Conservation (phyloP, 2,888 invertebrate species). For the Blera fallax region DNA sequence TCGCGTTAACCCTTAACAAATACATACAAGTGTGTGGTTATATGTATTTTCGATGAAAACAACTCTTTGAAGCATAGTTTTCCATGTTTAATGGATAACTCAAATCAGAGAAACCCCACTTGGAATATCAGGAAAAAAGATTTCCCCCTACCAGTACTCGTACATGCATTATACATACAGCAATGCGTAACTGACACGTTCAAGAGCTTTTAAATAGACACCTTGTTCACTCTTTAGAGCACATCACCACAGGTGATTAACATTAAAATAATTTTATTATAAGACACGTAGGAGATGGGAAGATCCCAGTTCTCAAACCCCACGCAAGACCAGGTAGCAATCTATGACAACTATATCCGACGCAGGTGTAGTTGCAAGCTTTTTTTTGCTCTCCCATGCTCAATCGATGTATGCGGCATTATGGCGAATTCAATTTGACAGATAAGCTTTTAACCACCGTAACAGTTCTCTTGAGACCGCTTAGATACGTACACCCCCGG, state of each 20-base stretch:
- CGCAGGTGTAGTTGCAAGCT: constrained; percentile 46
- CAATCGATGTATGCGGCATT: neutral
- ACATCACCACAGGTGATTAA: constrained; percentile 45
- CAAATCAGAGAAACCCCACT: neutral
- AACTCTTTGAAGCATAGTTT: neutral
- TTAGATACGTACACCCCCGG: neutral
- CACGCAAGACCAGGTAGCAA: neutral
- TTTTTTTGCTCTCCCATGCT: constrained; percentile 36
- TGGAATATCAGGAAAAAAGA: neutral
- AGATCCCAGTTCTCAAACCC: neutral
- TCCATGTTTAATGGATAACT: neutral
- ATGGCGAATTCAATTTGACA: constrained; percentile 48
- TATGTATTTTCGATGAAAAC: neutral
- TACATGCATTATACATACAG: neutral
- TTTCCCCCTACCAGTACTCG: no score
- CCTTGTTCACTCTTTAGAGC: constrained; percentile 36
- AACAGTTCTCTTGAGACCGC: constrained; percentile 2
- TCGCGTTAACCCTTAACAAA: neutral
- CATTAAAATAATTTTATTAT: constrained; percentile 60
- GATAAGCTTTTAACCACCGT: constrained; percentile 25
- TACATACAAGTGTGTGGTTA: no score
- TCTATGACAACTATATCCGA: constrained; percentile 21
- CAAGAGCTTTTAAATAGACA: constrained; percentile 66
- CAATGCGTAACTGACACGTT: constrained; percentile 25
- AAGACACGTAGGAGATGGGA: constrained; percentile 31